Conservation (phyloP, 1,140 invertebrate genomes). For the Conopomorpha cramerella region DNA sequence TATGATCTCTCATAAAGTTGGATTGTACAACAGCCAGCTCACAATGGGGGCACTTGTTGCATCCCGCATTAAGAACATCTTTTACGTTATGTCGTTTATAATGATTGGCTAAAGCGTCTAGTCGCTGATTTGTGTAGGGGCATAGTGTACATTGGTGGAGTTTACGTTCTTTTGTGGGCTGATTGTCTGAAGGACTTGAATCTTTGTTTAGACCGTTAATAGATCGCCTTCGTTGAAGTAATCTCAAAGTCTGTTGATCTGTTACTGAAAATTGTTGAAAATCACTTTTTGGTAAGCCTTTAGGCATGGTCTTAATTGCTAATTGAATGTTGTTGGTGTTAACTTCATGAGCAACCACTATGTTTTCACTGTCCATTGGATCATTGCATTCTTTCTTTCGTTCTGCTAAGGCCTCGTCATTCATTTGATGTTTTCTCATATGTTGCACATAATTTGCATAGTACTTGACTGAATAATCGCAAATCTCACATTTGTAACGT, state of each 20-base stretch:
- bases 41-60: slow-evolving; percentile 79
- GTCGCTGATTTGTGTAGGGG: slow-evolving; percentile 75
- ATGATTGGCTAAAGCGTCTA: slow-evolving; percentile 77
- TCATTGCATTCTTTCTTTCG: slow-evolving; percentile 52
- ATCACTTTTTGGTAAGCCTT: slow-evolving; percentile 35
- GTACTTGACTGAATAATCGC: slow-evolving; percentile 88
- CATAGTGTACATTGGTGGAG: slow-evolving; percentile 71
- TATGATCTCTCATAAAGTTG: slow-evolving; percentile 79
- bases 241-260: slow-evolving; percentile 57
- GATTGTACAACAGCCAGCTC: slow-evolving; percentile 80
- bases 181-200: slow-evolving; percentile 36
- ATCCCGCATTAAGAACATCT: slow-evolving; percentile 60
- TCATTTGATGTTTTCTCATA: slow-evolving; percentile 74
- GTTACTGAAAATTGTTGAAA: slow-evolving; percentile 56
- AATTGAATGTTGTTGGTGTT: slow-evolving; percentile 48
- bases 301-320: slow-evolving; percentile 56
- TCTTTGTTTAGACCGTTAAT: slow-evolving; percentile 33
- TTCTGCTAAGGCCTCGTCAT: slow-evolving; percentile 67
- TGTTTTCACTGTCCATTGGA: slow-evolving; percentile 34
- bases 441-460: slow-evolving; percentile 84
- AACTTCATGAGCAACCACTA: slow-evolving; percentile 23
- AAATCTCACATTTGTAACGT: slow-evolving; percentile 80
- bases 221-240: slow-evolving; percentile 37
- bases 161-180: slow-evolving; percentile 59
- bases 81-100: slow-evolving; percentile 70